Conservation (phyloP, 2,113 vertebrate species). For the Chunga burmeisteri region DNA sequence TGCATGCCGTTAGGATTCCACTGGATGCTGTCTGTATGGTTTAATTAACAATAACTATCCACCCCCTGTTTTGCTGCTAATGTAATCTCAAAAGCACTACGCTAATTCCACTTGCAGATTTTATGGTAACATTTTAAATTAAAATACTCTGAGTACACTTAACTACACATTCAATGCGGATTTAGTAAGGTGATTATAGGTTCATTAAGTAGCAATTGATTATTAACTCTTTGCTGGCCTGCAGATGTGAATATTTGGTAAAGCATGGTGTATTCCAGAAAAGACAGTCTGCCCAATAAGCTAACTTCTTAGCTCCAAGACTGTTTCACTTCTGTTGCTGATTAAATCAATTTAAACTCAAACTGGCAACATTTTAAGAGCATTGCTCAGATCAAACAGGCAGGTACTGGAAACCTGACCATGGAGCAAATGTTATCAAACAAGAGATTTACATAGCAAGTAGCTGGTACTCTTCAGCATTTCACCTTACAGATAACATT, state of each 20-base stretch:
- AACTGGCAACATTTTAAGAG: not conserved
- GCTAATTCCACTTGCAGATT: conserved; percentile 34
- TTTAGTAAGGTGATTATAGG: conserved; percentile 26
- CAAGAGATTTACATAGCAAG: not conserved
- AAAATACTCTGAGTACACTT: conserved; percentile 20
- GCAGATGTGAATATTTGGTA: not conserved
- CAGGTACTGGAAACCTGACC: not conserved
- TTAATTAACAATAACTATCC: conserved; percentile 41
- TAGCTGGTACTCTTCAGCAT: not conserved
- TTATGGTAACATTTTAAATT: conserved; percentile 45
- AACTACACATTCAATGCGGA: not conserved
- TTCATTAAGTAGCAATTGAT: conserved; percentile 25
- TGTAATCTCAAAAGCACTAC: conserved; percentile 12
- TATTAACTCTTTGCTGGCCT: conserved; percentile 22
- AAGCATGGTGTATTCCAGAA: not conserved
- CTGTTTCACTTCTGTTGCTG: not conserved
- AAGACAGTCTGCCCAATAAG: not conserved
- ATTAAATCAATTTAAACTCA: not conserved
- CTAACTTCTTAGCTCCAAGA: not conserved
- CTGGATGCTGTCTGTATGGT: not conserved
- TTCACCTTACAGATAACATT: not conserved
- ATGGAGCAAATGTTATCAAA: not conserved
- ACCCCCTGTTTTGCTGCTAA: conserved; percentile 12
- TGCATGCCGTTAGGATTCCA: not conserved
- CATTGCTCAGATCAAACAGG: not conserved